Evolutionary conservation across 1,140 invertebrate species (phyloP).

Genomic region (Anastrepha obliqua): DNA sequence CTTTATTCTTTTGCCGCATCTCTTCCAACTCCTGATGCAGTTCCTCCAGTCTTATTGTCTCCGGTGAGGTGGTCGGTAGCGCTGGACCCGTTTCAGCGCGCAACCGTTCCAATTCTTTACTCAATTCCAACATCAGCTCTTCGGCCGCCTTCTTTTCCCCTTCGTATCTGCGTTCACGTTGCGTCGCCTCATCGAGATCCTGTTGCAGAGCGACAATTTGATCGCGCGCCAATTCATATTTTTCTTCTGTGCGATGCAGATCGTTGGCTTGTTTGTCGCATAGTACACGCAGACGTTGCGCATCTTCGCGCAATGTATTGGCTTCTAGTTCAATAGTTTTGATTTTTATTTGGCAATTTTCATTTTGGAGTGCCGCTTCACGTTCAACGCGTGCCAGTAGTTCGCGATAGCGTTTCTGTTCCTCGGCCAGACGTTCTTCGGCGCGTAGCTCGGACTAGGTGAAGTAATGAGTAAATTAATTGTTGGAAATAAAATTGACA

Average conservation of each 20-base stretch:
- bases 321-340: conserved; percentile 87
- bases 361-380: conserved; percentile 89
- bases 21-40: conserved; percentile 81
- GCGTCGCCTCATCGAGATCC: conserved; percentile 75
- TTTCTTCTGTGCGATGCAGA: conserved; percentile 71
- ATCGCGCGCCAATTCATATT: conserved; percentile 74
- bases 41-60: conserved; percentile 83
- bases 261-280: conserved; percentile 74
- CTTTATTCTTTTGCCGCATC: conserved; percentile 84
- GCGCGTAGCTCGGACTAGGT: conserved; percentile 84
- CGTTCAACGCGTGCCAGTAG: conserved; percentile 86
- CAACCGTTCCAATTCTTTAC: conserved; percentile 76
- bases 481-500: too few relatives aligned
- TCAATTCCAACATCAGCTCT: conserved; percentile 75
- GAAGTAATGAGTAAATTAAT: neutral
- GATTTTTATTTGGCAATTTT: conserved; percentile 89
- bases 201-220: conserved; percentile 74
- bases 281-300: conserved; percentile 74
- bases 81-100: conserved; percentile 76
- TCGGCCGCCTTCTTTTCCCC: conserved; percentile 69
- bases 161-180: conserved; percentile 73
- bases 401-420: conserved; percentile 89
- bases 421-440: conserved; percentile 89
- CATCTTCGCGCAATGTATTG: conserved; percentile 85
- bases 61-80: conserved; percentile 79